A percentile compares a stretch with the other conserved stretches of the same genome.
Evolutionary conservation across 2,888 invertebrate species (phyloP).

Genomic region (Hermodice carunculata): DNA sequence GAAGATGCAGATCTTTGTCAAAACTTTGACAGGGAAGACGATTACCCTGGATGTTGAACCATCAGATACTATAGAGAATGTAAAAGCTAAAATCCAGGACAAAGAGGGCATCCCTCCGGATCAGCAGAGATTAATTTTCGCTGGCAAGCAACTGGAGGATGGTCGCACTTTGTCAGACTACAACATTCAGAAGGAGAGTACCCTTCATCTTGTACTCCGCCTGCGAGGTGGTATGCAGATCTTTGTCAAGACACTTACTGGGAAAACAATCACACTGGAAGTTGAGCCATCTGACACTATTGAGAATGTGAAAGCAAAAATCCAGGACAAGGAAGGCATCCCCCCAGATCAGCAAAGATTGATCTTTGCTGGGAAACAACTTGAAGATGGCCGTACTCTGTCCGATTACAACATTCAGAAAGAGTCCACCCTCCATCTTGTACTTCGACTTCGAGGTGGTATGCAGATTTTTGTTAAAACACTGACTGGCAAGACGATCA

Average conservation of each 20-base stretch:
- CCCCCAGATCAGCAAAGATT: constrained; percentile 86
- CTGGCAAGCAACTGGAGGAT: constrained; percentile 93
- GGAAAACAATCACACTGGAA: constrained; percentile 62
- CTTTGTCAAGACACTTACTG: constrained; percentile 45
- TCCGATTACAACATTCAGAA: constrained; percentile 97
- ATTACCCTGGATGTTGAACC: constrained; percentile 73
- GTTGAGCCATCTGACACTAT: constrained; percentile 84
- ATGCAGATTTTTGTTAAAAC: constrained; percentile 49
- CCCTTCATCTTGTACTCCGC: constrained; percentile 90
- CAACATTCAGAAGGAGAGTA: constrained; percentile 96
- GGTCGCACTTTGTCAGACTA: constrained; percentile 92
- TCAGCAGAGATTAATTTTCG: constrained; percentile 91
- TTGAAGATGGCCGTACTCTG: constrained; percentile 91
- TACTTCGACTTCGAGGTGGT: constrained; percentile 82
- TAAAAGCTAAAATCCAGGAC: constrained; percentile 75
- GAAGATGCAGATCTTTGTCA: constrained; percentile 46
- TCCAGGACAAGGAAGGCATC: constrained; percentile 69
- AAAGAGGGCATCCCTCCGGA: constrained; percentile 75
- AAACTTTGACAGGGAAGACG: constrained; percentile 46
- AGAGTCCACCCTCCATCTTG: constrained; percentile 92
- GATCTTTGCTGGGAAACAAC: constrained; percentile 93
- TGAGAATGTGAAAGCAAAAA: constrained; percentile 86
- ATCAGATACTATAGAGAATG: constrained; percentile 92
- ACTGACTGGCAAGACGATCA: constrained; percentile 47
- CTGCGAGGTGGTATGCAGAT: constrained; percentile 74